Conservation (phyloP, 2,888 invertebrate genomes). For the Drosophila maculinotata region DNA sequence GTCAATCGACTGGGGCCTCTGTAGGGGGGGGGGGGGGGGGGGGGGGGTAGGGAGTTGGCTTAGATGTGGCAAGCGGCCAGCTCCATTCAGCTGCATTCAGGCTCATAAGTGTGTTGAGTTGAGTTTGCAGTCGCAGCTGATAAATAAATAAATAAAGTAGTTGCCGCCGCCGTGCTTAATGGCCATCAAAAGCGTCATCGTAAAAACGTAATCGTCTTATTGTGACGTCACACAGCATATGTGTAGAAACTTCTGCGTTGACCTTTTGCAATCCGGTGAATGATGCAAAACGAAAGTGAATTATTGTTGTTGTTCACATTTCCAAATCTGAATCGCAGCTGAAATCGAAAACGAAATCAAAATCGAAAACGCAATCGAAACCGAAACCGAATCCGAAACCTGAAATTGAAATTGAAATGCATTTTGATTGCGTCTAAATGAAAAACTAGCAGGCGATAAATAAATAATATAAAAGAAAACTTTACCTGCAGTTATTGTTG, state of each 20-base stretch:
- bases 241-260: constrained; percentile 43
- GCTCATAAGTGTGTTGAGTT: constrained; percentile 39
- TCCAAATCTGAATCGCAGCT: constrained; percentile 31
- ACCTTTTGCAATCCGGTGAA: constrained; percentile 45
- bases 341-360: not conserved
- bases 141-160: constrained; percentile 31
- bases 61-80: constrained; percentile 47
- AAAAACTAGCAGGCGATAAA: constrained; percentile 54
- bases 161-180: constrained; percentile 16
- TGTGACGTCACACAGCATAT: constrained; percentile 45
- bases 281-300: constrained; percentile 41
- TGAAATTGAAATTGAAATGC: constrained; percentile 66
- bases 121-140: too few relatives aligned
- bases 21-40: too few relatives aligned
- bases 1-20: constrained; percentile 46
- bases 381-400: constrained; percentile 32
- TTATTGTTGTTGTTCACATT: constrained; percentile 24
- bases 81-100: constrained; percentile 25
- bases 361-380: constrained; percentile 10
- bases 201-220: constrained; percentile 21
- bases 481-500: constrained; percentile 19
- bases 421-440: constrained; percentile 67
- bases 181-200: constrained; percentile 21
- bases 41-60: constrained; percentile 19
- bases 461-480: constrained; percentile 52